These are phyloP conservation scores for Dorcus parallelipipedus DNA, from an alignment of 2,888 invertebrate species.

Conservation along the genomic window DNA sequence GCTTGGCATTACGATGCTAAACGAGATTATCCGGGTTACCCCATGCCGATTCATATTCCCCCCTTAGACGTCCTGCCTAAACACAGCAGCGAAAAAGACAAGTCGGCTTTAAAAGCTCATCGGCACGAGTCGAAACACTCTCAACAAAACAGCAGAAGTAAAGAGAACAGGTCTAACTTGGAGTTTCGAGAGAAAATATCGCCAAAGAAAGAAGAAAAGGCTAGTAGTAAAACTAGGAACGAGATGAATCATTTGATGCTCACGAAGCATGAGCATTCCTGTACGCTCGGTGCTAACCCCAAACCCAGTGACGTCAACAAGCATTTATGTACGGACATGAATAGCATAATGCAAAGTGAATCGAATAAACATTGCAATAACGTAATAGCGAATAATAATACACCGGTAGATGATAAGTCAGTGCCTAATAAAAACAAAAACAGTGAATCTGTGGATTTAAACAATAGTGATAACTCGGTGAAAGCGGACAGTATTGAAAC, in stretches of 20 bases:
- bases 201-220: conserved; percentile 31
- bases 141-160: conserved; percentile 22
- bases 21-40: conserved; percentile 49
- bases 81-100: conserved; percentile 38
- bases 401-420: conserved; percentile 8
- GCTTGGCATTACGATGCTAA: conserved; percentile 53
- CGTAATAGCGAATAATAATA: conserved; percentile 1
- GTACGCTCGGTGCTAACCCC: no score
- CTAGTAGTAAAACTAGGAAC: no score
- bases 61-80: conserved; percentile 45
- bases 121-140: conserved; percentile 39
- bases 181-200: conserved; percentile 29
- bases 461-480: background rate
- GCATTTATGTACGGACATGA: conserved; percentile 2
- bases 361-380: conserved; percentile 5
- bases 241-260: no score
- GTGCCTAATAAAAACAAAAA: no score
- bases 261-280: no score
- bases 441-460: background rate
- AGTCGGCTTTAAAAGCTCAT: conserved; percentile 35
- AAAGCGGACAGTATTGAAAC: conserved; percentile 20
- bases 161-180: conserved; percentile 17
- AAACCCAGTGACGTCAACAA: conserved; percentile 5
- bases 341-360: background rate
- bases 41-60: conserved; percentile 41